A percentile compares a stretch with the other conserved stretches of the same genome.
phyloP scores from a whole-genome alignment of 1,140 invertebrate species.

The Muscidifurax raptorellus region DNA sequence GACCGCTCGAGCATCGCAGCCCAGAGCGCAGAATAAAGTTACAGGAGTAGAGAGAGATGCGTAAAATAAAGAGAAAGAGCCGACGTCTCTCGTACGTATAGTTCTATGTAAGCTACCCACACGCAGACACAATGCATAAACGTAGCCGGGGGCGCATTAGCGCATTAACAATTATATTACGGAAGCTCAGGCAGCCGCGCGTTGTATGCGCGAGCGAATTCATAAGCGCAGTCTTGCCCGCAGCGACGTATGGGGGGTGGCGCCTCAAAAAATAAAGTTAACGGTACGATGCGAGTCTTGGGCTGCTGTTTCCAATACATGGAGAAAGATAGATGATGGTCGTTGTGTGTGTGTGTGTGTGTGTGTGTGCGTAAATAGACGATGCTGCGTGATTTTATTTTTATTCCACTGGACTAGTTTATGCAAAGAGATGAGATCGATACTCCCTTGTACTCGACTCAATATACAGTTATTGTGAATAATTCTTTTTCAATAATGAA shows the following conservation, averaged over 20 bases:
- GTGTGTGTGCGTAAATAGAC: constrained; percentile 13
- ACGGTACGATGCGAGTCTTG: constrained; percentile 41
- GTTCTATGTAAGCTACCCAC: constrained; percentile 37
- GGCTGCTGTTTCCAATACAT: not conserved
- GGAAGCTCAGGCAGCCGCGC: constrained; percentile 61
- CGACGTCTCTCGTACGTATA: constrained; percentile 19
- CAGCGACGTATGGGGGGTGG: constrained; percentile 52
- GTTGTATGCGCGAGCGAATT: constrained; percentile 67
- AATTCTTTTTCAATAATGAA: too few relatives aligned
- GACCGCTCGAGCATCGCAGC: not conserved
- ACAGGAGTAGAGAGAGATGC: not conserved
- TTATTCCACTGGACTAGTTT: constrained; percentile 33
- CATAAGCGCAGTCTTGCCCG: constrained; percentile 60
- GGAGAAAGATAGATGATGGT: not conserved
- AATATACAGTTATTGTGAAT: too few relatives aligned
- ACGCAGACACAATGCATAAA: constrained; percentile 64
- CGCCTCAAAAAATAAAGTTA: constrained; percentile 62
- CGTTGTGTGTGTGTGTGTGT: too few relatives aligned
- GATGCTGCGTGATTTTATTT: constrained; percentile 20
- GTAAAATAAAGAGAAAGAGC: constrained; percentile 22
- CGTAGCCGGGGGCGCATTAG: constrained; percentile 66
- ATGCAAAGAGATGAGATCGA: not conserved
- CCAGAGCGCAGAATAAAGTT: not conserved
- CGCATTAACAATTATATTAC: constrained; percentile 73
- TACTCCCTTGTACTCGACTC: too few relatives aligned